Base-by-base conservation (phyloP, 2,797 vertebrate species). In the Mus spretus region DNA sequence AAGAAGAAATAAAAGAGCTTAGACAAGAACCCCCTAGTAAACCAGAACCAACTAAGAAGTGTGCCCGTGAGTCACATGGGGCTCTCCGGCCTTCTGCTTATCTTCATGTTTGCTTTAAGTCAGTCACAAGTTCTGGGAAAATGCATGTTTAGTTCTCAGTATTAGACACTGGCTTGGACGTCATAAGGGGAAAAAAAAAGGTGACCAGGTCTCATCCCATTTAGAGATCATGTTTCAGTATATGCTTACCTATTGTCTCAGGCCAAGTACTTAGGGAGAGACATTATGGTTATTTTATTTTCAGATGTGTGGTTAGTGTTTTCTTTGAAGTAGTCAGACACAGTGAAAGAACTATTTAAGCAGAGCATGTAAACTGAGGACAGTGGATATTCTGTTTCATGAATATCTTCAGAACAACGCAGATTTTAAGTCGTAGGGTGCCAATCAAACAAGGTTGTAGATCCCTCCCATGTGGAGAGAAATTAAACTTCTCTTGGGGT, bases 111-210 rank as follows among this genome's bases (percentile, higher is more conserved):
- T 37, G 19, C n/a, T 90, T 57, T 79, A 50, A 87, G 55, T 65
- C 78, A 78, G 79, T 79, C 40, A 55, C 44, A 74, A 87, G 40
- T 78, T n/a, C 83, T 77, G 79, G 20, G 65, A 74, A 94, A 88
- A 93, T n/a, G 15, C 14, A 26, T 44, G 14, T 55, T 87, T 15
- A 7, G 7, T 47, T 65, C 61, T 67, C 47, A 50, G 44, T 92
- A n/a, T 67, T 67, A 84, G n/a, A 28, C 22, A 50, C 50, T 55
- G 15, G 55, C 55, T 55, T 55, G 55, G 57, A n/a, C 57, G 40
- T 40, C 55, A 88, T 74, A 24, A 65, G 15, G 15, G 15, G 15
- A n/a, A 37, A 72, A 28, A 74, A 93, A 72, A 1, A 47, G 20
- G 11, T 83, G 74, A 80, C 19, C 26, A 80, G 65, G 63, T 57